Base-by-base conservation (phyloP, 2,797 vertebrate genomes). In the Rhodeus uyekii region DNA sequence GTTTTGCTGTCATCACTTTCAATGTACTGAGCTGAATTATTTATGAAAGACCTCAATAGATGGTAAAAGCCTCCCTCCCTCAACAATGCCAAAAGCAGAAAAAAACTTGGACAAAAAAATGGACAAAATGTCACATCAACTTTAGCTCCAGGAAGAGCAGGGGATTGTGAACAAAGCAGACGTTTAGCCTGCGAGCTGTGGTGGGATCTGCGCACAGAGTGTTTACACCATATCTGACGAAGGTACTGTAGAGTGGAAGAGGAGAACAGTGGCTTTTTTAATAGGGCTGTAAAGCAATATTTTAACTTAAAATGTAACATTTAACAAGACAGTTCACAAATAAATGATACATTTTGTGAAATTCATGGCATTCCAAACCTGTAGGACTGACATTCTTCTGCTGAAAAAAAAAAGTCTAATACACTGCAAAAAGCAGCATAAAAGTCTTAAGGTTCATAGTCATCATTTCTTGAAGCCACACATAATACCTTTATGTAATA, bases 1-100 rank as follows among this genome's bases (percentile, higher is more conserved):
- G 93, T 94, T 94, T 94, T 93, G 92, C 93, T 94, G 93, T 94
- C 93, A 95, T 94, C 93, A 93, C 93, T 93, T 95, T 94, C 92
- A 94, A 93, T 92, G 93, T 92, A 91, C 92, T 91, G 90, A 78
- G 87, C 89, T 95, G 93, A 95, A 95, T 95, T 94, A 95, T 95
- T 95, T 95, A 95, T 94, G 92, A 94, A 94, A 93, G 93, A 92
- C 92, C 94, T 94, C 92, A 91, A 93, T 91, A 91, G 92, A 94
- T 91, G 93, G 93, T 91, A 91, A 94, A 93, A 95, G 93, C 89
- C 87, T 86, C 91, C 88, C 87, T 16, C 76, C 60, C 36, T 67
- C 89, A 92, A 93, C 92, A 94, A 93, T 92, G 90, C 91, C 90
- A 93, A 92, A 92, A 90, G 93, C 86, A 87, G 91, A 85, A 90